Conservation (phyloP, 2,888 invertebrate species). For the Agonopterix heracliana region DNA sequence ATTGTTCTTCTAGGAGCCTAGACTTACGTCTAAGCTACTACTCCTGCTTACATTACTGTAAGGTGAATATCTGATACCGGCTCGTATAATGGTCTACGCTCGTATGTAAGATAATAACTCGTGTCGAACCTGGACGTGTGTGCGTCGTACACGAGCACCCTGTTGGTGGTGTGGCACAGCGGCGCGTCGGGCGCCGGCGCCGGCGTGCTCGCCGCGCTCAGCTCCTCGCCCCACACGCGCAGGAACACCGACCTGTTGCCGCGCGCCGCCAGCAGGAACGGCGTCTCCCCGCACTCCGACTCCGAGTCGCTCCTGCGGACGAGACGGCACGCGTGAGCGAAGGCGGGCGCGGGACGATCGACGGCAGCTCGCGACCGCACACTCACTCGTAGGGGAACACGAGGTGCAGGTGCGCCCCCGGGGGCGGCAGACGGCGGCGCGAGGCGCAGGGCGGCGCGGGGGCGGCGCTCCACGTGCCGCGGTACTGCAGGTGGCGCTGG, state of each 20-base stretch:
- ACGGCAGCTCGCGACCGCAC: background rate
- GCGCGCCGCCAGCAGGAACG: slow-evolving; percentile 87
- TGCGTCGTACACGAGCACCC: slow-evolving; percentile 88
- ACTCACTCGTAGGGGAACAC: slow-evolving; percentile 49
- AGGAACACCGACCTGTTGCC: slow-evolving; percentile 88
- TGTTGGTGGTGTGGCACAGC: slow-evolving; percentile 85
- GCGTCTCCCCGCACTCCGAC: slow-evolving; percentile 83
- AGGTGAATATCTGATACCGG: too few relatives aligned
- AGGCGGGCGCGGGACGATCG: background rate
- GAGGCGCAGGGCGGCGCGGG: slow-evolving; percentile 27
- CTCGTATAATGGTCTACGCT: too few relatives aligned
- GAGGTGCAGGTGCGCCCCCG: slow-evolving; percentile 49
- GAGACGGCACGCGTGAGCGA: background rate
- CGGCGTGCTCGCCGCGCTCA: slow-evolving; percentile 80
- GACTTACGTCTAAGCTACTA: too few relatives aligned
- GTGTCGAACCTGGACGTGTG: slow-evolving; percentile 28
- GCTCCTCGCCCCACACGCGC: slow-evolving; percentile 87
- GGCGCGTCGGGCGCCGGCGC: slow-evolving; percentile 73
- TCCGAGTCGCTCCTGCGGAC: slow-evolving; percentile 25
- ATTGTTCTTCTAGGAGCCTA: too few relatives aligned
- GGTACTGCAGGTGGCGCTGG: slow-evolving; percentile 87
- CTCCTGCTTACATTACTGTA: too few relatives aligned
- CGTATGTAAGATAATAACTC: too few relatives aligned
- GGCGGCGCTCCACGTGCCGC: slow-evolving; percentile 71
- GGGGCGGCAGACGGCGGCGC: slow-evolving; percentile 38